phyloP scores from a whole-genome alignment of 2,888 invertebrate genomes.

The Lamproptera curius region DNA sequence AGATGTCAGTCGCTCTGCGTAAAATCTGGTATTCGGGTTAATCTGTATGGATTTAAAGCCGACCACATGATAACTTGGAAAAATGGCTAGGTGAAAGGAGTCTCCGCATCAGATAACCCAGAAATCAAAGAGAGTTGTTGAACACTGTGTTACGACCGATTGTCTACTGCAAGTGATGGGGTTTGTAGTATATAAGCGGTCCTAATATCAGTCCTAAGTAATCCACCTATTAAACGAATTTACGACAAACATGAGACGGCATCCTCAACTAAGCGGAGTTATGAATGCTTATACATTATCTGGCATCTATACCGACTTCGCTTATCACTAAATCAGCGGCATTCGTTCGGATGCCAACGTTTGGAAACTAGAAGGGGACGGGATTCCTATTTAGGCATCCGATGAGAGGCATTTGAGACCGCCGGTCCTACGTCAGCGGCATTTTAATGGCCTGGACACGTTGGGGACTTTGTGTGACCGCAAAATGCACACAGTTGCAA shows the following conservation, averaged over 20 bases:
- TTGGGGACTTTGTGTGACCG: constrained; percentile 5
- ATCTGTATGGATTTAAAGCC: too few species aligned
- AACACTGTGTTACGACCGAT: too few species aligned
- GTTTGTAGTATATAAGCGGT: too few species aligned
- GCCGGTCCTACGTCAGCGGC: constrained; percentile 14
- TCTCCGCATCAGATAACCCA: too few species aligned
- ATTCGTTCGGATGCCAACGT: neutral
- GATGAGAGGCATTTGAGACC: constrained; percentile 4
- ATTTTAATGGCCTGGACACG: constrained; percentile 22
- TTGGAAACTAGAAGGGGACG: neutral
- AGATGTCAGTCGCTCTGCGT: too few species aligned
- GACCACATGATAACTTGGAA: too few species aligned
- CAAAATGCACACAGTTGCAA: neutral
- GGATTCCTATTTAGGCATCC: constrained; percentile 20
- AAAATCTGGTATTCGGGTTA: too few species aligned
- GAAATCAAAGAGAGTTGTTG: too few species aligned
- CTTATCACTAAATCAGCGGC: constrained; percentile 12
- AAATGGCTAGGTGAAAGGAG: too few species aligned
- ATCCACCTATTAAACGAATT: too few species aligned
- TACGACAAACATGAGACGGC: constrained; percentile 26
- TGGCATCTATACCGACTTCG: constrained; percentile 3
- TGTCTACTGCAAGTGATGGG: too few species aligned
- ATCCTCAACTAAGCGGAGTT: neutral
- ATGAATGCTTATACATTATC: constrained; percentile 13
- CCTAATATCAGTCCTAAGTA: too few species aligned